These are phyloP conservation scores for Lipophrys pholis DNA, from an alignment of 2,113 vertebrate genomes.

Conservation along the genomic window DNA sequence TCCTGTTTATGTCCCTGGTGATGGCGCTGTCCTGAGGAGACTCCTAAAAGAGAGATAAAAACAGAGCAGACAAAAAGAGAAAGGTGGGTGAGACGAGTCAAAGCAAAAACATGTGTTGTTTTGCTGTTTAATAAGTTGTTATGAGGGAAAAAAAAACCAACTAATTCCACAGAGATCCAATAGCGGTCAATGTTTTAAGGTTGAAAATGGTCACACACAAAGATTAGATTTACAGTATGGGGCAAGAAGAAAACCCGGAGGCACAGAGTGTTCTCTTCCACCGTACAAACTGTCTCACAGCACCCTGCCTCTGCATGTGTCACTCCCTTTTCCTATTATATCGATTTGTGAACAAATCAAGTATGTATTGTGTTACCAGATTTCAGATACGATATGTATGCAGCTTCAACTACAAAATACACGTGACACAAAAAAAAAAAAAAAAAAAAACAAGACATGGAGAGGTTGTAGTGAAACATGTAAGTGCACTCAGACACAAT, in stretches of 20 bases:
- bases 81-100: background rate
- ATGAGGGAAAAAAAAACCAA: background rate
- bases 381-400: background rate
- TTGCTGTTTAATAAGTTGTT: background rate
- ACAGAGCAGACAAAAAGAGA: background rate
- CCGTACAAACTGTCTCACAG: constrained; percentile 24
- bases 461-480: background rate
- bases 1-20: constrained; percentile 98
- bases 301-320: background rate
- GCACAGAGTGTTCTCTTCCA: constrained; percentile 58
- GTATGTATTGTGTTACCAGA: background rate
- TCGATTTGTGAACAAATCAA: background rate
- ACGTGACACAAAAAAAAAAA: background rate
- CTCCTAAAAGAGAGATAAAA: constrained; percentile 82
- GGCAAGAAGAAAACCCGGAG: constrained; percentile 27
- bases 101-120: background rate
- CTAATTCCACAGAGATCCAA: constrained; percentile 25
- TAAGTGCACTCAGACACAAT: too few relatives aligned
- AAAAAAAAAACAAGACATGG: constrained; percentile 6
- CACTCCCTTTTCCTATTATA: background rate
- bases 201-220: too few relatives aligned
- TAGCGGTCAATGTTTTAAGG: constrained; percentile 46
- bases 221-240: constrained; percentile 14
- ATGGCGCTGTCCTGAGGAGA: constrained; percentile 99
- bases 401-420: background rate